Conservation (phyloP, 1,140 invertebrate species). For the Ctenoplectra terminalis region DNA sequence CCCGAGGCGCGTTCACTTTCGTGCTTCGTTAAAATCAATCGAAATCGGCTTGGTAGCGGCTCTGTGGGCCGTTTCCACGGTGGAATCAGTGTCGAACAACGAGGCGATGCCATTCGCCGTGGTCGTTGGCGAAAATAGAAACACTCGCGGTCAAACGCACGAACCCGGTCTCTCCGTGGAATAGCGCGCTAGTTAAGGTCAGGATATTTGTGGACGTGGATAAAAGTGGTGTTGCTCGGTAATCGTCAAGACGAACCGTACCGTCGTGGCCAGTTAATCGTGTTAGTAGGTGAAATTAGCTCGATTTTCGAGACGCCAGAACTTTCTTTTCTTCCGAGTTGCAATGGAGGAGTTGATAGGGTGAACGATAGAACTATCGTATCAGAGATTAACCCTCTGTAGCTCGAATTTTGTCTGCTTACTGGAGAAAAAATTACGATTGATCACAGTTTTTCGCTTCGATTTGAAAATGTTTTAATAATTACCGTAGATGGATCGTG, state of each 20-base stretch:
- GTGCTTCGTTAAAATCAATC: not conserved
- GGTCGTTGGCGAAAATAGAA: constrained; percentile 11
- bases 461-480: too few species aligned
- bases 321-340: not conserved
- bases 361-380: too few species aligned
- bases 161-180: constrained; percentile 16
- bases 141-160: constrained; percentile 30
- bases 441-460: too few species aligned
- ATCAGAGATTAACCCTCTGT: not conserved
- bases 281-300: constrained; percentile 18
- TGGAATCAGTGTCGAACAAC: constrained; percentile 22
- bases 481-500: too few species aligned
- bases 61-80: not conserved
- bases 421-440: too few species aligned
- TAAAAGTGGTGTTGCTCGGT: constrained; percentile 31
- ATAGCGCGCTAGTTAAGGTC: constrained; percentile 46
- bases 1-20: not conserved
- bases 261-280: not conserved
- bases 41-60: not conserved
- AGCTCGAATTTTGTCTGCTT: too few species aligned
- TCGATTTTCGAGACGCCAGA: not conserved
- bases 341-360: too few species aligned
- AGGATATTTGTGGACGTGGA: constrained; percentile 48
- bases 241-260: constrained; percentile 4
- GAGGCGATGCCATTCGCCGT: constrained; percentile 9